Evolutionary conservation across 53 echinoderm and acorn worm species (phyloP).

Genomic region (Stichopus horrens): DNA sequence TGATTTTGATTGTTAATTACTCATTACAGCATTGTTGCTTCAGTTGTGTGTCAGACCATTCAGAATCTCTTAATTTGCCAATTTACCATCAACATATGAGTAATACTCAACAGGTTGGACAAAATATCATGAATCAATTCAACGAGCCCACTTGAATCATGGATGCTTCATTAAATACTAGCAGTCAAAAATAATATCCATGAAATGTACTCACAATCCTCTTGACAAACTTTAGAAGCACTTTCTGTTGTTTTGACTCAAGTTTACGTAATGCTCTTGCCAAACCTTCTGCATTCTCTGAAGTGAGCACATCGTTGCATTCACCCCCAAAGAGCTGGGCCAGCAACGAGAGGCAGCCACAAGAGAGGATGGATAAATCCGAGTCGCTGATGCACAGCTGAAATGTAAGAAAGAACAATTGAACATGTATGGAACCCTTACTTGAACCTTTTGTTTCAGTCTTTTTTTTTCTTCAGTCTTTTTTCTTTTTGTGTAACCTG

Average conservation of each 20-base stretch:
- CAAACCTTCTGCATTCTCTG: slow-evolving; percentile 68
- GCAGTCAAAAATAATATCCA: no score
- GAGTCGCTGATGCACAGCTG: slow-evolving; percentile 71
- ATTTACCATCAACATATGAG: no score
- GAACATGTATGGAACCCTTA: background rate
- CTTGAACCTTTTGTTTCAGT: background rate
- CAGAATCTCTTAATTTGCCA: no score
- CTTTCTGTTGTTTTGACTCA: slow-evolving; percentile 84
- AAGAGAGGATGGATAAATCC: slow-evolving; percentile 66
- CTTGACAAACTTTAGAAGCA: slow-evolving; percentile 88
- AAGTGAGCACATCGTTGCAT: slow-evolving; percentile 68
- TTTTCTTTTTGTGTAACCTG: no score
- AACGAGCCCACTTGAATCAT: no score
- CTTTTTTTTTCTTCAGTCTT: background rate
- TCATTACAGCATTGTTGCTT: no score
- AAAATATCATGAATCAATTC: no score
- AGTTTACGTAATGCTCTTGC: slow-evolving; percentile 62
- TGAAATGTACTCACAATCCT: slow-evolving; percentile 71
- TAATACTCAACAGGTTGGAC: no score
- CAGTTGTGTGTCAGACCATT: no score
- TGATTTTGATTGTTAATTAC: no score
- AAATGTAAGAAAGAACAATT: background rate
- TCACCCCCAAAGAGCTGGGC: slow-evolving; percentile 96
- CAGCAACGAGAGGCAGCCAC: slow-evolving; percentile 84
- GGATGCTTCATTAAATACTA: no score